These are phyloP conservation scores for Elachura formosa DNA, from an alignment of 2,113 vertebrate species.

Conservation along the genomic window DNA sequence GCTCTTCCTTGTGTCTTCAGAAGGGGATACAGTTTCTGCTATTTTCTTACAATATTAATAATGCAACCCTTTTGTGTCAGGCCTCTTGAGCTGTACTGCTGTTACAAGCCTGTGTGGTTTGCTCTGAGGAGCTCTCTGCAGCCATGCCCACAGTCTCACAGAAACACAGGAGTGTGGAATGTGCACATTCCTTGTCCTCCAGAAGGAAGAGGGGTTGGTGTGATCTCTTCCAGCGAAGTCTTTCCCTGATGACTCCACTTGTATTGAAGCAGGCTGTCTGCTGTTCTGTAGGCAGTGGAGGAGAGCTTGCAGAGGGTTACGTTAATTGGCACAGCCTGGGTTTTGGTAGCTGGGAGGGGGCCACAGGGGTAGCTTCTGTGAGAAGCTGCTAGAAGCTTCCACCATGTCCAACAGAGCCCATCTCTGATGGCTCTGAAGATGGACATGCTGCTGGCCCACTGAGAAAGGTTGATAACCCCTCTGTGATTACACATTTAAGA, in stretches of 20 bases:
- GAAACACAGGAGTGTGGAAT: too few relatives aligned
- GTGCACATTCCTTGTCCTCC: background rate
- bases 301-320: background rate
- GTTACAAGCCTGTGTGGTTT: background rate
- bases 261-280: background rate
- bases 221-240: background rate
- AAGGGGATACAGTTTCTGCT: background rate
- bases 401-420: background rate
- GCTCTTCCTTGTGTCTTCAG: background rate
- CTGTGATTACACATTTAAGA: background rate
- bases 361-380: background rate
- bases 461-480: background rate
- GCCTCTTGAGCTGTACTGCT: background rate
- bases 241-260: background rate
- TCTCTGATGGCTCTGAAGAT: background rate
- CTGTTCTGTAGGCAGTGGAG: background rate
- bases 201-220: background rate
- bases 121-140: background rate
- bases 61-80: background rate
- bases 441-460: background rate
- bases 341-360: background rate
- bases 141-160: background rate
- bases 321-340: background rate
- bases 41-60: background rate
- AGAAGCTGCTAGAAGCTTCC: background rate